Evolutionary conservation across 1,140 invertebrate genomes (phyloP), one percentile per base, ranked within the genome.

Genomic region (Panagrolaimus sp.): DNA sequence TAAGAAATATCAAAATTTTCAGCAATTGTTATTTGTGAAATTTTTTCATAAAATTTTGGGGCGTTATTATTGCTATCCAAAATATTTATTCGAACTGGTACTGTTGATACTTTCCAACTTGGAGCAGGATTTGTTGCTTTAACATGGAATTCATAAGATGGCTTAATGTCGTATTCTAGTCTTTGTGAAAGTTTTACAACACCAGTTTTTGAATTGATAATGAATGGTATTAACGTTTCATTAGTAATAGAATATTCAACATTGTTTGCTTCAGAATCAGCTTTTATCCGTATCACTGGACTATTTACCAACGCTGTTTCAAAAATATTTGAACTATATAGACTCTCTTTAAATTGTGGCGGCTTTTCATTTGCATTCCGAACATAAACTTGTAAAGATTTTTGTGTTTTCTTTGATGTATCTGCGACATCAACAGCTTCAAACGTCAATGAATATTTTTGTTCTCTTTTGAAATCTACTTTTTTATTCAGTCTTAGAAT

Each of bases 401-500:
- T 57, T 16, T 57, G 20, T 16, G 51, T 16, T 57, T 57, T 57
- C 51, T 57, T 57, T 57, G 51, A 27, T 4, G n/a, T 20, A 20
- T 25, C 51, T 14, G 14, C n/a, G 51, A 20, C n/a, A 57, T 57
- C 51, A 9, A 57, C 51, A 9, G 51, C 51, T 11, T 25, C 51
- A 20, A 57, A 57, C 11, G n/a, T 27, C n/a, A 57, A 8, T 16
- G n/a, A 57, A 57, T 25, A 57, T 27, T 25, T 27, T 11, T 57
- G 20, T 57, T 57, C 20, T 27, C 11, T 25, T 57, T 57, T 57
- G 5, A 57, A 57, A 27, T 57, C 27, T 11, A 57, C 20, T 27
- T 57, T 57, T 57, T 57, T 57, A 9, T 57, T 57, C n/a, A 57
- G 8, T 57, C 51, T 14, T n/a, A 57, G 27, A 16, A 57, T 57